Conservation (phyloP, 1,140 invertebrate species). For the Aphis gossypii region DNA sequence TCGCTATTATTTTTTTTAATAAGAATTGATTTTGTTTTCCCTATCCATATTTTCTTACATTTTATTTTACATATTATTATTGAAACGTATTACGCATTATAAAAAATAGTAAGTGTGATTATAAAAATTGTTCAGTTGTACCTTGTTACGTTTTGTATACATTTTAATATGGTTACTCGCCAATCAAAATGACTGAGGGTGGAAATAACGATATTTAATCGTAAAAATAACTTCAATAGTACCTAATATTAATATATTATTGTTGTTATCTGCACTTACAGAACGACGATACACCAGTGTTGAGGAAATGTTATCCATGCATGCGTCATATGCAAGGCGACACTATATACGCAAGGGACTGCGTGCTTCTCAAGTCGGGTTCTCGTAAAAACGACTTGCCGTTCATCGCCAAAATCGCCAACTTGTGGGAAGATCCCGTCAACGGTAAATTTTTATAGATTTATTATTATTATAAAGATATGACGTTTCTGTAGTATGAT, state of each 20-base stretch:
- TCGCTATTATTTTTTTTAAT: too few relatives aligned
- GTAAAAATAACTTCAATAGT: neutral
- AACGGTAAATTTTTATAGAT: conserved; percentile 73
- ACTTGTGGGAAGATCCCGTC: conserved; percentile 92
- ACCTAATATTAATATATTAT: neutral
- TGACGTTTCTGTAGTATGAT: neutral
- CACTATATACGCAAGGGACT: conserved; percentile 84
- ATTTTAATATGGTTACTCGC: too few relatives aligned
- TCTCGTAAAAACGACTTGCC: conserved; percentile 85
- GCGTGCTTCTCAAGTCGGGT: conserved; percentile 86
- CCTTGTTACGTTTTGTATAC: too few relatives aligned
- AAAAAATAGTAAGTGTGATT: too few relatives aligned
- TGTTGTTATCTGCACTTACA: conserved; percentile 64
- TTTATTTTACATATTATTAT: too few relatives aligned
- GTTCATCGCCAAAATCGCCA: conserved; percentile 91
- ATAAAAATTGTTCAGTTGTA: too few relatives aligned
- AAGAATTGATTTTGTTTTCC: too few relatives aligned
- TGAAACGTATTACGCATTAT: too few relatives aligned
- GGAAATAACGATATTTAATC: too few relatives aligned
- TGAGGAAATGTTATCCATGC: conserved; percentile 83
- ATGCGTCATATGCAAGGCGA: conserved; percentile 88
- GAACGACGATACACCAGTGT: conserved; percentile 80
- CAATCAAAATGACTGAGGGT: too few relatives aligned
- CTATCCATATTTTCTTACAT: too few relatives aligned
- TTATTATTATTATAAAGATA: neutral